Evolutionary conservation across 2,888 invertebrate species (phyloP), one percentile per base, ranked within the genome.

Genomic region (Sarcophaga carnaria): DNA sequence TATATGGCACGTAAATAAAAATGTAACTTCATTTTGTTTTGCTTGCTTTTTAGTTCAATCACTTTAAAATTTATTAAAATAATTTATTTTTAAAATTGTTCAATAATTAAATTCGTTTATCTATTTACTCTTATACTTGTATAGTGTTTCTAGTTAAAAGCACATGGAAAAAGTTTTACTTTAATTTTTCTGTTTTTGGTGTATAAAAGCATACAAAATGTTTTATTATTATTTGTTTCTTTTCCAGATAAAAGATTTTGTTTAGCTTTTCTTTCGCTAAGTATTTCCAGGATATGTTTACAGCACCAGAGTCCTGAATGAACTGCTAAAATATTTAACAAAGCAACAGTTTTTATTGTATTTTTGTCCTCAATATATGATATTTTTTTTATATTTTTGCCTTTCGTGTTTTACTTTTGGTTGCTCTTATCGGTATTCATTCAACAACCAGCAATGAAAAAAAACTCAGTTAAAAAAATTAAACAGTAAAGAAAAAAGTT

Each of bases 271-370:
- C 54, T 74, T 77, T 77, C 20, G 37, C 22, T 71, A 20, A 20
- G 6, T 14, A 60, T 77, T 74, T 77, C 66, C 69, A 82, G 83
- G 83, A 87, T 89, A 84, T 89, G 88, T 88, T 87, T 88, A 91
- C 90, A 89, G 91, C 90, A 89, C 90, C 90, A 90, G 89, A 90
- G 92, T 91, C 91, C 92, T 92, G 91, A 92, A 92, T 92, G 90
- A 92, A 92, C 92, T 92, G 92, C 88, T 91, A 88, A 82, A 89
- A 86, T 80, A 87, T 80, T 78, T 84, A 84, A 88, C 85, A 88
- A 91, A 91, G 92, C 92, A 92, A 92, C 92, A 92, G 92, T 92
- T 92, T 92, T 92, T 92, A 92, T 92, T 90, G 89, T 89, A 87
- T 89, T 88, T 83, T 79, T 90, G 91, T 89, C 90, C 91, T 90